Evolutionary conservation across 2,113 vertebrate species (phyloP).

Genomic region (Rynchops niger): DNA sequence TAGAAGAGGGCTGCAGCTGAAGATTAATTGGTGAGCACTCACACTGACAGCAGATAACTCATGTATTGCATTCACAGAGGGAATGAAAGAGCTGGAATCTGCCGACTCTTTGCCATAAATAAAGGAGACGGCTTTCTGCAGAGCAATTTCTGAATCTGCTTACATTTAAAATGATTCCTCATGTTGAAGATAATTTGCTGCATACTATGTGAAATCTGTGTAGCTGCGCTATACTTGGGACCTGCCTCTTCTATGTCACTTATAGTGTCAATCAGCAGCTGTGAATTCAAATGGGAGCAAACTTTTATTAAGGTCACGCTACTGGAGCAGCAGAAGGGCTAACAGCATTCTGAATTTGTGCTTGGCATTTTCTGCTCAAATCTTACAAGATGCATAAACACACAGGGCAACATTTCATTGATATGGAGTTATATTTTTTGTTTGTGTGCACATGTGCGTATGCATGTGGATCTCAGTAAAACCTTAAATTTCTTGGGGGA

Average conservation of each 20-base stretch:
- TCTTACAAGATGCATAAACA: background rate
- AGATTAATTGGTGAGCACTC: slow-evolving; percentile 51
- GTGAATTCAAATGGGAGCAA: background rate
- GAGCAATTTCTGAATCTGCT: slow-evolving; percentile 11
- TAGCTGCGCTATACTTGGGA: background rate
- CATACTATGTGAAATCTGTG: background rate
- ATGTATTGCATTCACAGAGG: background rate
- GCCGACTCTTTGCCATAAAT: background rate
- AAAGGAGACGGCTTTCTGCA: slow-evolving; percentile 11
- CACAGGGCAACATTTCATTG: background rate
- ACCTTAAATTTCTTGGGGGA: background rate
- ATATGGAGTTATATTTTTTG: background rate
- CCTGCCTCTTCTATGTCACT: background rate
- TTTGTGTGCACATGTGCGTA: background rate
- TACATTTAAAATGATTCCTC: slow-evolving; percentile 1
- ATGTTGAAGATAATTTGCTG: background rate
- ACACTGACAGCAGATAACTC: slow-evolving; percentile 39
- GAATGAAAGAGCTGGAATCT: slow-evolving; percentile 15
- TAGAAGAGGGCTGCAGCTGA: slow-evolving; percentile 35
- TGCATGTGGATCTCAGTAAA: background rate
- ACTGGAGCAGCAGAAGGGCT: background rate
- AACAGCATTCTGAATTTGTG: background rate
- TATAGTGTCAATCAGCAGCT: background rate
- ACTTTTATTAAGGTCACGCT: background rate
- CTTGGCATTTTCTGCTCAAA: background rate